Conservation (phyloP, 2,888 invertebrate genomes). For the Andrena flavipes region DNA sequence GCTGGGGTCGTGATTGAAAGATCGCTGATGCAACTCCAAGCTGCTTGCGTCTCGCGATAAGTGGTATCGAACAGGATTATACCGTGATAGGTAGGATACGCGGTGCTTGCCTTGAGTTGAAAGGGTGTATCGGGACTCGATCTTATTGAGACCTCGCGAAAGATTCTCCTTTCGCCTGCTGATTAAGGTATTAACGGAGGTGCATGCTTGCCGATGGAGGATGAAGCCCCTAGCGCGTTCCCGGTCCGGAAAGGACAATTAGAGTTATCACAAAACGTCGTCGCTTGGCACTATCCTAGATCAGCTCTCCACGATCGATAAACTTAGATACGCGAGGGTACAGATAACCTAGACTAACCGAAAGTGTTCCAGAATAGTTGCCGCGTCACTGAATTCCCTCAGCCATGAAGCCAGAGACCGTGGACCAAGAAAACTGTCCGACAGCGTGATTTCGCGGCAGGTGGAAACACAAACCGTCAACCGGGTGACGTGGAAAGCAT, state of each 20-base stretch:
- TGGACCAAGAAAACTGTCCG: slow-evolving; percentile 1
- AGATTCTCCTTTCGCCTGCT: background rate
- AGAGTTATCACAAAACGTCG: background rate
- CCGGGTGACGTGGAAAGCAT: slow-evolving; percentile 20
- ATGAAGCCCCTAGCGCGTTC: background rate
- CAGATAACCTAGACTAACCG: no score
- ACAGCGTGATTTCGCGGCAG: slow-evolving; percentile 15
- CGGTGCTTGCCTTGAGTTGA: slow-evolving; percentile 2
- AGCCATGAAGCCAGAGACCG: background rate
- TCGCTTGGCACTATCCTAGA: background rate
- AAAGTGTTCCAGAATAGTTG: no score
- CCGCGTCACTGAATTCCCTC: no score
- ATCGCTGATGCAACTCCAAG: background rate
- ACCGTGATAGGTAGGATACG: background rate
- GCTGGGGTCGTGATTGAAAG: slow-evolving; percentile 25
- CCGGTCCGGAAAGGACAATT: background rate
- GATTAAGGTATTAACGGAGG: background rate
- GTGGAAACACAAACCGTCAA: background rate
- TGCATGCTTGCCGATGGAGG: background rate
- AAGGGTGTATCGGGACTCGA: slow-evolving; percentile 9
- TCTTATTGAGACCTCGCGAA: background rate
- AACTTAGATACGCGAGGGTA: no score
- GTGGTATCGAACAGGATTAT: slow-evolving; percentile 1
- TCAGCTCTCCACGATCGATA: no score
- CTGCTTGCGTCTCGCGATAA: slow-evolving; percentile 1